Evolutionary conservation across 2,888 invertebrate genomes (phyloP).

Genomic region (Imbricaverruca yamaguchii): DNA sequence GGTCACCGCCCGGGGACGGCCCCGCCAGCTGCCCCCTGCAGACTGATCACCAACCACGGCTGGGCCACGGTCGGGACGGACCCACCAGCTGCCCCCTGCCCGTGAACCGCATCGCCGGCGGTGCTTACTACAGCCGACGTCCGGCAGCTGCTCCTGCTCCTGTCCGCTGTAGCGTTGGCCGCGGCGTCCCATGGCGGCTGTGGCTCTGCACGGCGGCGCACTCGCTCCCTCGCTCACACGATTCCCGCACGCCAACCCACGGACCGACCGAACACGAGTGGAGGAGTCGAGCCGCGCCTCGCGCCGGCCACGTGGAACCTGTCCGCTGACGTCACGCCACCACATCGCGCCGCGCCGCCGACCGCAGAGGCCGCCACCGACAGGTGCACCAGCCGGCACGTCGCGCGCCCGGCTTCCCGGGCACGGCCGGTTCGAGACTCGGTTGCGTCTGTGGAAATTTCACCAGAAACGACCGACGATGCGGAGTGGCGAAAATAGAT

Average conservation of each 20-base stretch:
- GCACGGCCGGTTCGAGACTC: not conserved
- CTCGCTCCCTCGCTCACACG: not conserved
- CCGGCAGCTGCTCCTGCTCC: constrained; percentile 2
- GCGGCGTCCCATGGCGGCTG: not conserved
- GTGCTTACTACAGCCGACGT: not conserved
- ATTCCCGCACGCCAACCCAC: not conserved
- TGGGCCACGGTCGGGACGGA: not conserved
- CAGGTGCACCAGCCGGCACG: not conserved
- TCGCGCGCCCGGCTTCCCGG: not conserved
- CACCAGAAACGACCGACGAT: not conserved
- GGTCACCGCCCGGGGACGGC: too few relatives aligned
- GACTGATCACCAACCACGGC: too few relatives aligned
- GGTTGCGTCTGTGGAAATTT: too few relatives aligned
- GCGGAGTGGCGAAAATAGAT: not conserved
- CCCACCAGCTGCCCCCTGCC: not conserved
- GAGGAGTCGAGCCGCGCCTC: not conserved
- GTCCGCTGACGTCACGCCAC: not conserved
- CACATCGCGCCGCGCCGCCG: not conserved
- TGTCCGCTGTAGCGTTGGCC: not conserved
- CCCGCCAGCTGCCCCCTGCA: too few relatives aligned
- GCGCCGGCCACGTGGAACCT: constrained; percentile 19
- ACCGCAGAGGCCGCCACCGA: not conserved
- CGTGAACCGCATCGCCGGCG: not conserved
- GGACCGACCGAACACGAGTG: not conserved
- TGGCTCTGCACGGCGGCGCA: not conserved